A percentile compares a stretch with the other conserved stretches of the same genome.
phyloP scores from a whole-genome alignment of 2,888 invertebrate species.

The Dolichopus griseipennis region DNA sequence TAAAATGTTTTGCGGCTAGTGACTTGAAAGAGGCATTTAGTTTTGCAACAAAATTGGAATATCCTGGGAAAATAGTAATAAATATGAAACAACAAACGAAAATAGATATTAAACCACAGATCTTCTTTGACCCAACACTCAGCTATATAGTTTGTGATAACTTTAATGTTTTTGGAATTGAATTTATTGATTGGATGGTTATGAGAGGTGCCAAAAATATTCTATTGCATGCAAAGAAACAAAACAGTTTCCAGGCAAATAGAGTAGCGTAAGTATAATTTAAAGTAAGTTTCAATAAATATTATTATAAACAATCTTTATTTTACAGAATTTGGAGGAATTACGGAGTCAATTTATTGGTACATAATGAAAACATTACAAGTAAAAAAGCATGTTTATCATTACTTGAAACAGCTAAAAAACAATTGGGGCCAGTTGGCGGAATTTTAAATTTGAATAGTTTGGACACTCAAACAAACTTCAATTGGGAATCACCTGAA shows the following conservation, averaged over 20 bases:
- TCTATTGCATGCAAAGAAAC: slow-evolving; percentile 66
- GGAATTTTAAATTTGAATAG: slow-evolving; percentile 88
- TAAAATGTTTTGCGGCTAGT: slow-evolving; percentile 45
- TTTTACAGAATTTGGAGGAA: slow-evolving; percentile 54
- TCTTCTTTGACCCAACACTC: neutral
- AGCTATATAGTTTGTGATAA: slow-evolving; percentile 47
- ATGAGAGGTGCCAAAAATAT: slow-evolving; percentile 68
- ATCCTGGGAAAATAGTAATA: slow-evolving; percentile 50
- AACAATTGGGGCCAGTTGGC: slow-evolving; percentile 58
- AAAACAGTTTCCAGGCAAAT: neutral
- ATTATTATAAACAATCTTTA: neutral
- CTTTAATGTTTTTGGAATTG: slow-evolving; percentile 86
- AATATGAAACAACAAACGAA: slow-evolving; percentile 29
- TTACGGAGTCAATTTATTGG: slow-evolving; percentile 58
- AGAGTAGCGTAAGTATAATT: neutral
- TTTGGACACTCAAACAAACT: slow-evolving; percentile 65
- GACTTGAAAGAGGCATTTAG: slow-evolving; percentile 50
- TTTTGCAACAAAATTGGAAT: slow-evolving; percentile 43
- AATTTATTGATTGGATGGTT: slow-evolving; percentile 76
- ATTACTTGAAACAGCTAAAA: slow-evolving; percentile 55
- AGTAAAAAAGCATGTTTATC: slow-evolving; percentile 58
- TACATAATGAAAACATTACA: slow-evolving; percentile 64
- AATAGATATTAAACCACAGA: neutral
- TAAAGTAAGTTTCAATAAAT: neutral
- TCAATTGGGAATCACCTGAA: slow-evolving; percentile 64